Evolutionary conservation across 2,888 invertebrate species (phyloP).

Genomic region (Aporophyla nigra): DNA sequence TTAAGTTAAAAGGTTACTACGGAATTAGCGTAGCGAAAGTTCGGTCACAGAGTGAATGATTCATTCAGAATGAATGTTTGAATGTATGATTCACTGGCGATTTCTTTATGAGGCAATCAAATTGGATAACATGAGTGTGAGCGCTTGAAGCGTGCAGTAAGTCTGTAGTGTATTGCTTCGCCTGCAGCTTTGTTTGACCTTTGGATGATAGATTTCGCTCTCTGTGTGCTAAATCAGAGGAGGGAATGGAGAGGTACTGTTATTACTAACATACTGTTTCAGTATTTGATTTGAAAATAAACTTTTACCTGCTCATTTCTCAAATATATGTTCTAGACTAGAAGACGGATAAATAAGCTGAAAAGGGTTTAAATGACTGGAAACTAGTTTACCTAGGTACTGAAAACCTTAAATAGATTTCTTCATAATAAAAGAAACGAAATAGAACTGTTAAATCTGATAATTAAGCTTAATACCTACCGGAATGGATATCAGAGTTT

Average conservation of each 20-base stretch:
- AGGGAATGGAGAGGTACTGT: background rate
- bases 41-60: slow-evolving; percentile 52
- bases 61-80: slow-evolving; percentile 58
- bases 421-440: background rate
- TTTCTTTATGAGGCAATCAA: slow-evolving; percentile 64
- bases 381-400: no score
- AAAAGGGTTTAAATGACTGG: background rate
- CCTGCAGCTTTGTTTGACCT: slow-evolving; percentile 11
- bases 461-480: background rate
- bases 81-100: slow-evolving; percentile 62
- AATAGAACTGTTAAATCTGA: no score
- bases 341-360: background rate
- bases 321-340: background rate
- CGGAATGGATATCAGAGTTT: background rate
- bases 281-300: background rate
- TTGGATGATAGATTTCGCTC: slow-evolving; percentile 6
- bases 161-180: slow-evolving; percentile 4
- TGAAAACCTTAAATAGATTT: background rate
- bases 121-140: slow-evolving; percentile 51
- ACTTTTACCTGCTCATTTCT: background rate
- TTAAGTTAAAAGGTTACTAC: slow-evolving; percentile 55
- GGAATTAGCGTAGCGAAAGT: slow-evolving; percentile 66
- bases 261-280: background rate
- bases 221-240: background rate
- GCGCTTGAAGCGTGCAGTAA: slow-evolving; percentile 29